Conservation (phyloP, 2,888 invertebrate species). For the Hirtodrosophila trivittata region DNA sequence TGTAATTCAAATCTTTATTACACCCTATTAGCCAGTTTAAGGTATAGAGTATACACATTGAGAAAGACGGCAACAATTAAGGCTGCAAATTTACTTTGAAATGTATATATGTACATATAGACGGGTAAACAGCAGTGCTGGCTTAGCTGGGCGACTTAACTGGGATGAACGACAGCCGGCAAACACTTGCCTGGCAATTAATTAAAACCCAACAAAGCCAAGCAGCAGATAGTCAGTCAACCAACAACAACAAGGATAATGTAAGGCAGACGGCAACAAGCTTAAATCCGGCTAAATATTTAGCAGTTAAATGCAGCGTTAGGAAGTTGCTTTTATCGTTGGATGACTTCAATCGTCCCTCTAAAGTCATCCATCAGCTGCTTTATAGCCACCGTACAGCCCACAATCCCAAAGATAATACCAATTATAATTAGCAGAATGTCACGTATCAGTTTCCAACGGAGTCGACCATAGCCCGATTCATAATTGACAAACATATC, state of each 20-base stretch:
- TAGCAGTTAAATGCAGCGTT: slow-evolving; percentile 19
- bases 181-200: slow-evolving; percentile 67
- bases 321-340: slow-evolving; percentile 4
- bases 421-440: slow-evolving; percentile 52
- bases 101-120: slow-evolving; percentile 5
- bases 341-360: slow-evolving; percentile 27
- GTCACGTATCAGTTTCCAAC: slow-evolving; percentile 59
- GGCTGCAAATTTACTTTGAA: background rate
- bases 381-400: slow-evolving; percentile 53
- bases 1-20: background rate
- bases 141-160: slow-evolving; percentile 47
- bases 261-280: slow-evolving; percentile 23
- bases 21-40: background rate
- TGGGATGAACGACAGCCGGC: slow-evolving; percentile 32
- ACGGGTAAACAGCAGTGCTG: slow-evolving; percentile 34
- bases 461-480: slow-evolving; percentile 51
- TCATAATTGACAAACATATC: slow-evolving; percentile 55
- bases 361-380: slow-evolving; percentile 53
- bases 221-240: slow-evolving; percentile 11
- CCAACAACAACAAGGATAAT: slow-evolving; percentile 26
- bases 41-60: background rate
- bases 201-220: slow-evolving; percentile 75
- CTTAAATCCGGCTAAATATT: slow-evolving; percentile 17
- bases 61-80: background rate
- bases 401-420: slow-evolving; percentile 52